Evolutionary conservation across 1,140 invertebrate genomes (phyloP).

Genomic region (Drosophila punjabiensis): DNA sequence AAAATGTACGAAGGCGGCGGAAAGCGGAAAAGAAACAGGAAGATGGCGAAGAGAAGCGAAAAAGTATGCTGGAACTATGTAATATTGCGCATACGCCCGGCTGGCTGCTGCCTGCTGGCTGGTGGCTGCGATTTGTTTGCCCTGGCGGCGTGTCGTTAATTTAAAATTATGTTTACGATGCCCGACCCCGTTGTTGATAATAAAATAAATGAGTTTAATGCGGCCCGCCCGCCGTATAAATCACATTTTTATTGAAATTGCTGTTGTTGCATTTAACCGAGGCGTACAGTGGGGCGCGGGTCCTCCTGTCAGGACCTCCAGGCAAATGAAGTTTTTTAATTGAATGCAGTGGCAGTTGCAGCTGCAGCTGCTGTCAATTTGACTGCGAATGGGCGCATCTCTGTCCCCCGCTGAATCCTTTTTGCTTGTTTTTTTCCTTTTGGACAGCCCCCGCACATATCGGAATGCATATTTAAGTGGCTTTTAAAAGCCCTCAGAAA

Average conservation of each 20-base stretch:
- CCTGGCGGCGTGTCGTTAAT: slow-evolving; percentile 61
- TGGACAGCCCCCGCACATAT: slow-evolving; percentile 12
- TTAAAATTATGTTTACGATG: slow-evolving; percentile 67
- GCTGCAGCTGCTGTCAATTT: slow-evolving; percentile 69
- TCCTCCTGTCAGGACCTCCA: slow-evolving; percentile 17
- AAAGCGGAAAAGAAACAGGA: slow-evolving; percentile 14
- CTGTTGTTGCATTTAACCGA: slow-evolving; percentile 49
- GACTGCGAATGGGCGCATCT: slow-evolving; percentile 26
- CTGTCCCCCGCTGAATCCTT: slow-evolving; percentile 9
- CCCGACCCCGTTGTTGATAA: slow-evolving; percentile 57
- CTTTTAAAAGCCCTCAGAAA: slow-evolving; percentile 66
- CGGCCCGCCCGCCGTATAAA: slow-evolving; percentile 45
- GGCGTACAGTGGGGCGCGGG: background rate
- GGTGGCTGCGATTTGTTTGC: slow-evolving; percentile 54
- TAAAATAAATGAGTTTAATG: slow-evolving; percentile 67
- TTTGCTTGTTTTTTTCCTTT: slow-evolving; percentile 15
- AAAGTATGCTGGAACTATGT: slow-evolving; percentile 40
- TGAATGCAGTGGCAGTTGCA: slow-evolving; percentile 64
- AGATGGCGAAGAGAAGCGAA: slow-evolving; percentile 8
- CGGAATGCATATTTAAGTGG: slow-evolving; percentile 70
- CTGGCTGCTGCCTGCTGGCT: slow-evolving; percentile 44
- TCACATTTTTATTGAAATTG: slow-evolving; percentile 66
- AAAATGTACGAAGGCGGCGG: slow-evolving; percentile 26
- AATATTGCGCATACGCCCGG: slow-evolving; percentile 57
- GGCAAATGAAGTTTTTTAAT: slow-evolving; percentile 61